Percentiles rank a stretch among this genome's conserved stretches.
Evolutionary conservation across 2,113 vertebrate genomes (phyloP).

Genomic region (Haplotaxodon microlepis): DNA sequence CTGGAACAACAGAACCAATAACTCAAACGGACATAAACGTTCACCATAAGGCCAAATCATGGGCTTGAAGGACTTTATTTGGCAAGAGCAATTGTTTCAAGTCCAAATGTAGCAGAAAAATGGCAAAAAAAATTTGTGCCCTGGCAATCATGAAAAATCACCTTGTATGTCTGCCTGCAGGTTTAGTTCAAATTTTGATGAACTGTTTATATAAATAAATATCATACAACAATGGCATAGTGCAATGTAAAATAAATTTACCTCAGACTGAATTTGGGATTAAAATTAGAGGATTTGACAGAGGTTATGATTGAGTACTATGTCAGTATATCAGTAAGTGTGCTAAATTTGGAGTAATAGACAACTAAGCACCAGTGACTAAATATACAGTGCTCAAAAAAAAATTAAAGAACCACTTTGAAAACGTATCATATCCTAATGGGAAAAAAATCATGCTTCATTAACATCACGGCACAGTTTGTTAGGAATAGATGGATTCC

Average conservation of each 20-base stretch:
- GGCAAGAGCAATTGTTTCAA: neutral
- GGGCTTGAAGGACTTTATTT: neutral
- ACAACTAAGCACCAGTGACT: neutral
- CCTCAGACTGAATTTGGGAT: neutral
- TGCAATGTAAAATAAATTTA: neutral
- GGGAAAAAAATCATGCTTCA: neutral
- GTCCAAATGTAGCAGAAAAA: neutral
- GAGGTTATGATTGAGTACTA: neutral
- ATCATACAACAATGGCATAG: neutral
- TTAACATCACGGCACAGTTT: neutral
- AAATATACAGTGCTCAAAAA: neutral
- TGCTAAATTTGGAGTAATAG: neutral
- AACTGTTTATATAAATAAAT: neutral
- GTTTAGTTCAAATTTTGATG: neutral
- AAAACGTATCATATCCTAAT: neutral
- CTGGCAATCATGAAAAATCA: neutral
- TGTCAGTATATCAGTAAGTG: neutral
- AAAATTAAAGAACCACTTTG: neutral
- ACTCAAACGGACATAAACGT: conserved; percentile 6
- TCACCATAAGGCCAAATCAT: neutral
- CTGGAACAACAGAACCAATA: conserved; percentile 8
- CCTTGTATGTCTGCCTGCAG: neutral
- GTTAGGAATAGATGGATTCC: neutral
- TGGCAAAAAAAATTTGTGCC: neutral
- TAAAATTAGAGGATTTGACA: neutral